Evolutionary conservation across 2,113 vertebrate genomes (phyloP).

Genomic region (Jacana jacana): DNA sequence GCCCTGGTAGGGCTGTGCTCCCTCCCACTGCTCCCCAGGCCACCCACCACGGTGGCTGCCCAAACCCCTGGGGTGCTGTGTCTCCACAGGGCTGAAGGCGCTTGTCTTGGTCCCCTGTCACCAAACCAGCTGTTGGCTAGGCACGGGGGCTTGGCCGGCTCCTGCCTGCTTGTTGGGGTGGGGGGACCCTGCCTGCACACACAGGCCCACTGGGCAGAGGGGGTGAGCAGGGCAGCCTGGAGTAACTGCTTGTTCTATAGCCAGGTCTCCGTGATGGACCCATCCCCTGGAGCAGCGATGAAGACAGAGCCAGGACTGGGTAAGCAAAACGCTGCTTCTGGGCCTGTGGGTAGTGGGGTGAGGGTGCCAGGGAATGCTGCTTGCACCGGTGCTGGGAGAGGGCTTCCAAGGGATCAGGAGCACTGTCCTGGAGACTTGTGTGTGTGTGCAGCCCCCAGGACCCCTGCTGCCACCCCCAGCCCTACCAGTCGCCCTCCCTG

Average conservation of each 20-base stretch:
- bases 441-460: constrained; percentile 56
- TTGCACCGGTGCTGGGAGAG: not conserved
- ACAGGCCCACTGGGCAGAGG: not conserved
- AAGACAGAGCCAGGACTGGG: constrained; percentile 57
- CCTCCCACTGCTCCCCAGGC: not conserved
- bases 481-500: constrained; percentile 89
- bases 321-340: not conserved
- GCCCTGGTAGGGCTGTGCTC: not conserved
- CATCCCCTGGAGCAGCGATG: not conserved
- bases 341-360: not conserved
- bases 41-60: not conserved
- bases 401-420: rapidly evolving
- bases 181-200: not conserved
- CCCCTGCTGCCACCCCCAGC: constrained; percentile 19
- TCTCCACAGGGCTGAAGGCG: not conserved
- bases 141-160: not conserved
- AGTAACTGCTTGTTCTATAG: constrained; percentile 64
- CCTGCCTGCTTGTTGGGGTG: not conserved
- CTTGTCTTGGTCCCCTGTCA: not conserved
- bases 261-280: constrained; percentile 62
- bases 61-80: not conserved
- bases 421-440: not conserved
- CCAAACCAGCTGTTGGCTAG: not conserved
- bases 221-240: rapidly evolving
- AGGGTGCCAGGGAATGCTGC: not conserved